phyloP scores from a whole-genome alignment of 1,140 invertebrate genomes.

The Marisa cornuarietis region DNA sequence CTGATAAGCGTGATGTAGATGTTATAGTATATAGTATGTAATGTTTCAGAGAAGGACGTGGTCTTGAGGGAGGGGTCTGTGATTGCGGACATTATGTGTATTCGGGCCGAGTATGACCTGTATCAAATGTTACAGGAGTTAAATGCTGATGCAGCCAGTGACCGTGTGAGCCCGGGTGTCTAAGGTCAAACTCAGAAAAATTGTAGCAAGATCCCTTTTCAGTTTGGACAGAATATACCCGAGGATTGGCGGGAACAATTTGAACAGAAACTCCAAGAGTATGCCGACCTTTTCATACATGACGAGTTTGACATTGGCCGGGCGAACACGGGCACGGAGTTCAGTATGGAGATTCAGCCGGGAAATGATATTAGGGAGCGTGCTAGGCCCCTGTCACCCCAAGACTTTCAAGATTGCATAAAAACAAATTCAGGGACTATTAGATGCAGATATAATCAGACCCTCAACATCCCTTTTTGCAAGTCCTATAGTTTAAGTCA shows the following conservation, averaged over 20 bases:
- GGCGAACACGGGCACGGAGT: no score
- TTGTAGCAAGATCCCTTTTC: not conserved
- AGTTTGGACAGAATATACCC: slow-evolving; percentile 1
- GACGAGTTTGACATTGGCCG: not conserved
- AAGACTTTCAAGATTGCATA: not conserved
- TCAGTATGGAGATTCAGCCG: not conserved
- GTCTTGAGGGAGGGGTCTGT: no score
- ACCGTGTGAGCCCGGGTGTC: no score
- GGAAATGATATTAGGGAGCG: not conserved
- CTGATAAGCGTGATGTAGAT: not conserved
- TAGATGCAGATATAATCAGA: not conserved
- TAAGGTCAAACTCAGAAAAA: no score
- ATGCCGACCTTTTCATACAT: not conserved
- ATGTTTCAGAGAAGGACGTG: no score
- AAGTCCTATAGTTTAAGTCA: not conserved
- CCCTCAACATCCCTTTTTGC: not conserved
- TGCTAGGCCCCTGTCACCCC: not conserved
- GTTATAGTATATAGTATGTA: not conserved
- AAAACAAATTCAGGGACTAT: not conserved
- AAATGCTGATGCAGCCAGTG: no score
- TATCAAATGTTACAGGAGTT: no score
- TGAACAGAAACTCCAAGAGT: not conserved
- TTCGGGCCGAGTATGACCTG: no score
- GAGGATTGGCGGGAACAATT: not conserved
- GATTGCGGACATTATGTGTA: no score